These are phyloP conservation scores for Venusia cambrica DNA, from an alignment of 2,888 invertebrate genomes.

Conservation along the genomic window DNA sequence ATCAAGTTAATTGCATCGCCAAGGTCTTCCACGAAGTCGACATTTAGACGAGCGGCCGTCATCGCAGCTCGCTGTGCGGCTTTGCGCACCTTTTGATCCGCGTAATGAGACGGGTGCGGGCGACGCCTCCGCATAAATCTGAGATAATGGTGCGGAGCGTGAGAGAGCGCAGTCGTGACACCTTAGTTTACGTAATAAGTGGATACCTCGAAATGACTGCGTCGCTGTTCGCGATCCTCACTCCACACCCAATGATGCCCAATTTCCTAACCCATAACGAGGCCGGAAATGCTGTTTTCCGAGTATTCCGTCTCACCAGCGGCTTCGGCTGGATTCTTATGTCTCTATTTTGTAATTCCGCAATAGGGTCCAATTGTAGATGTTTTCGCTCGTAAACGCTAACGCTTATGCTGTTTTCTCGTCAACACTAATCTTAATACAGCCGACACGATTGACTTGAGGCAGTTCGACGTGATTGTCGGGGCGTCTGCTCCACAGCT, in stretches of 20 bases:
- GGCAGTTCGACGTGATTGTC: slow-evolving; percentile 42
- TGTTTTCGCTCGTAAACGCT: slow-evolving; percentile 40
- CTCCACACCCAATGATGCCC: slow-evolving; percentile 41
- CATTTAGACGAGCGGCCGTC: slow-evolving; percentile 57
- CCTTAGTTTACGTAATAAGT: slow-evolving; percentile 69
- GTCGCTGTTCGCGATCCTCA: slow-evolving; percentile 42
- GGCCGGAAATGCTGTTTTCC: slow-evolving; percentile 40
- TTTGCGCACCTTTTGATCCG: slow-evolving; percentile 57
- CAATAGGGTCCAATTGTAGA: slow-evolving; percentile 36
- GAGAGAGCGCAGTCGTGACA: slow-evolving; percentile 71
- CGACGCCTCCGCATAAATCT: slow-evolving; percentile 65
- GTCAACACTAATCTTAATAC: slow-evolving; percentile 45
- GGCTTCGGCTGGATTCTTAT: slow-evolving; percentile 31
- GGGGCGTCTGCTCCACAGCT: slow-evolving; percentile 43
- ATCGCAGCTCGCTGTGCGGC: slow-evolving; percentile 38
- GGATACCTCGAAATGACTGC: slow-evolving; percentile 55
- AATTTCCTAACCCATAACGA: slow-evolving; percentile 46
- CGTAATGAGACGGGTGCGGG: slow-evolving; percentile 70
- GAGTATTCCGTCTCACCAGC: slow-evolving; percentile 27
- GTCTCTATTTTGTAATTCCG: slow-evolving; percentile 43
- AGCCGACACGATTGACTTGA: slow-evolving; percentile 50
- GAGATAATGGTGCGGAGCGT: slow-evolving; percentile 66
- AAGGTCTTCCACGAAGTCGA: slow-evolving; percentile 65
- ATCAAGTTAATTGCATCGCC: slow-evolving; percentile 64
- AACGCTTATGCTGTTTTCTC: slow-evolving; percentile 44